Evolutionary conservation across 2,888 invertebrate species (phyloP), one percentile per base, ranked within the genome.

Genomic region (Pimpla rufipes): DNA sequence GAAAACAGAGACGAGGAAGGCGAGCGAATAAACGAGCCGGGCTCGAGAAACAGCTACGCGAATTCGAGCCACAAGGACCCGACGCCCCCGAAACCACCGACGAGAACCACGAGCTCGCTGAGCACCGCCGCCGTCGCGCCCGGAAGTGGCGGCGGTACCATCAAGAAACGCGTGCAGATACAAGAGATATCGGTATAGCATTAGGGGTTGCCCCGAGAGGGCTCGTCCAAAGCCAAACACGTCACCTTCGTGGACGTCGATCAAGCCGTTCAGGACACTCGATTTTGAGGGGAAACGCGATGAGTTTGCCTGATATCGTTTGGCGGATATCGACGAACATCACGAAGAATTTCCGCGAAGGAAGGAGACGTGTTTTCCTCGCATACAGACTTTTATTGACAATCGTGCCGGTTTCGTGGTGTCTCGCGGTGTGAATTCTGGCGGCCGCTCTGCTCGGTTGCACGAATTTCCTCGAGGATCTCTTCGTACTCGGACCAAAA

Each of bases 101-200:
- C 91, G 16, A 90, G 92, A 64, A 93, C 93, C 8, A 92, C 93
- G 67, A 88, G 88, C 78, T 87, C 87, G 29, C 74, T 88, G 50
- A 84, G 74, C 62, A 88, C 84, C 5, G 73, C 83, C 70, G 88
- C 84, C 5, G 73, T 82, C 70, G 88, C 88, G 74, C 87, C 57
- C 45, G 71, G 79, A 18, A 84, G 84, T 21, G 18, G 45, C 88
- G 92, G 93, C 77, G 94, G 94, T 47, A 95, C 96, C 35, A 94
- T 96, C 87, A 97, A 97, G 93, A 97, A 97, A 93, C 95, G 97
- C 90, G 97, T 97, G 81, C 97, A 97, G 93, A 97, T 97, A 88
- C 96, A 97, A 93, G 97, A 97, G 93, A 97, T 97, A 93, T 96
- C 96, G 81, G 97, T 97, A 92, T 97, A 96, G 95, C 93, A 92